phyloP scores from a whole-genome alignment of 1,140 invertebrate genomes.

The Monochamus saltuarius region DNA sequence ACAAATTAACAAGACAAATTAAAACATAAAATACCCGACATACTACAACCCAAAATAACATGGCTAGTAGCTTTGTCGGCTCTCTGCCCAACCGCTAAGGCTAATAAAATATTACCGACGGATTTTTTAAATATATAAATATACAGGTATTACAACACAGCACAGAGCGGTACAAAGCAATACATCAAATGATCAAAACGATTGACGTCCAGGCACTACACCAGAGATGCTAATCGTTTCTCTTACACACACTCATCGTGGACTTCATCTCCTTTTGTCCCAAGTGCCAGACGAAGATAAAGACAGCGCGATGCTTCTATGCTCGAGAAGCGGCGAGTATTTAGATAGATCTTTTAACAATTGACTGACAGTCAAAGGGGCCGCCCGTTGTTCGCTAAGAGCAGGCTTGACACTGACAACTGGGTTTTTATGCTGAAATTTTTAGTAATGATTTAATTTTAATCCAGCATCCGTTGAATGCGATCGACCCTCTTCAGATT shows the following conservation, averaged over 20 bases:
- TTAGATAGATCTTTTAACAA: conserved; percentile 47
- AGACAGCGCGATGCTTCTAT: neutral
- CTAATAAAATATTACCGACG: conserved; percentile 6
- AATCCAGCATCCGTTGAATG: conserved; percentile 36
- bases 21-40: no score
- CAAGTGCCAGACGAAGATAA: conserved; percentile 1
- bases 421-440: conserved; percentile 37
- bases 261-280: neutral
- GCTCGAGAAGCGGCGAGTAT: conserved; percentile 33
- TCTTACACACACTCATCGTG: conserved; percentile 9
- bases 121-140: conserved; percentile 31
- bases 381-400: conserved; percentile 43
- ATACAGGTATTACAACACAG: conserved; percentile 20
- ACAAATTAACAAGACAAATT: no score
- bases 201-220: conserved; percentile 37
- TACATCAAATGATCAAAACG: conserved; percentile 37
- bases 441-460: conserved; percentile 41
- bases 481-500: conserved; percentile 28
- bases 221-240: conserved; percentile 24
- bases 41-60: no score
- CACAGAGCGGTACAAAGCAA: conserved; percentile 22
- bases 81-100: no score
- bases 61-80: no score
- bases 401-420: conserved; percentile 37
- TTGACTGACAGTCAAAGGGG: conserved; percentile 45